Conservation (phyloP, 2,113 vertebrate genomes). For the Smithornis capensis region DNA sequence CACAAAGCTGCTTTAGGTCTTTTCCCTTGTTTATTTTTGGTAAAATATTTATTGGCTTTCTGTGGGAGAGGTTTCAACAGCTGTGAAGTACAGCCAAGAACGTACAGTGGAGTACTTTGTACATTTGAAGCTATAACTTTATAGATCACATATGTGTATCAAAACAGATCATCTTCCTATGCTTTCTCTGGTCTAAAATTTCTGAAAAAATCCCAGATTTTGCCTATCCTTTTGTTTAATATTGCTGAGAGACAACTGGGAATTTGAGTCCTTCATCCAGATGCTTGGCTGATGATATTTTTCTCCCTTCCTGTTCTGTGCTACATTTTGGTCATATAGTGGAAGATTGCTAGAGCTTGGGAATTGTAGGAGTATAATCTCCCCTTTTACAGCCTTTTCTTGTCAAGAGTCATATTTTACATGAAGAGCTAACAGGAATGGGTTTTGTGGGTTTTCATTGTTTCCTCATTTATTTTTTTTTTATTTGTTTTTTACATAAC, state of each 20-base stretch:
- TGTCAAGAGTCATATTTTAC: not conserved
- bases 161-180: not conserved
- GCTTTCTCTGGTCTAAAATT: not conserved
- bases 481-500: not conserved
- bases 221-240: not conserved
- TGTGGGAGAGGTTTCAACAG: not conserved
- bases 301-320: not conserved
- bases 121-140: not conserved
- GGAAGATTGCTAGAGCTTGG: not conserved
- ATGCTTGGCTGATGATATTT: not conserved
- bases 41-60: slow-evolving; percentile 38
- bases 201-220: not conserved
- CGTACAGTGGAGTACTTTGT: not conserved
- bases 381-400: not conserved
- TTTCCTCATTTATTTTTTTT: not conserved
- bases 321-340: not conserved
- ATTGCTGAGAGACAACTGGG: not conserved
- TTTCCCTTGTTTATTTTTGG: not conserved
- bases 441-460: not conserved
- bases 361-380: not conserved
- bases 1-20: not conserved
- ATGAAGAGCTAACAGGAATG: not conserved
- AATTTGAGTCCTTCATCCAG: not conserved
- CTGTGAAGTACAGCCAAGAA: not conserved
- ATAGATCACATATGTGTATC: accelerated